Conservation (phyloP, 2,113 vertebrate species). For the Hystrix brachyura region DNA sequence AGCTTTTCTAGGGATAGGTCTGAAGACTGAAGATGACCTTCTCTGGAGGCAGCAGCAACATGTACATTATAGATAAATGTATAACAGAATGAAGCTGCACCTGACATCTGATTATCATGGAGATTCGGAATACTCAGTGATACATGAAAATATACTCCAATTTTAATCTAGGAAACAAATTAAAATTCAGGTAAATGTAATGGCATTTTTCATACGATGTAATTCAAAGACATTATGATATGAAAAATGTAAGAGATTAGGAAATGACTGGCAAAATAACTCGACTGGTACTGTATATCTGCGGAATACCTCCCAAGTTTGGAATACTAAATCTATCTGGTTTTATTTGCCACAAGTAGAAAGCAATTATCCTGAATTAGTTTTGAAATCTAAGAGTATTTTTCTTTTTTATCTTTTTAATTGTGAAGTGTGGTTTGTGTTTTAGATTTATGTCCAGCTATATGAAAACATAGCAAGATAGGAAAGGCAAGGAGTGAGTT, state of each 20-base stretch:
- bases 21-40: not conserved
- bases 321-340: not conserved
- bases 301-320: not conserved
- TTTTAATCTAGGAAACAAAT: not conserved
- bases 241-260: not conserved
- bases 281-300: not conserved
- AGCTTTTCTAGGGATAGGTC: not conserved
- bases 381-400: not conserved
- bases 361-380: not conserved
- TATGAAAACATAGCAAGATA: not conserved
- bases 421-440: not conserved
- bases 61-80: not conserved
- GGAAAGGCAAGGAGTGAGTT: not conserved
- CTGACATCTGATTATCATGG: not conserved
- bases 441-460: not conserved
- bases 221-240: not conserved
- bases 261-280: not conserved
- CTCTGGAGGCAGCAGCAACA: not conserved
- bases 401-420: not conserved
- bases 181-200: not conserved
- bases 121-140: not conserved
- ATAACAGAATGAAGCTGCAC: not conserved
- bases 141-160: not conserved
- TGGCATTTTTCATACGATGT: not conserved
- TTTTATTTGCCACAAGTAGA: not conserved